These are phyloP conservation scores for Trypoxylus dichotomus DNA, from an alignment of 1,140 invertebrate genomes.

Conservation along the genomic window DNA sequence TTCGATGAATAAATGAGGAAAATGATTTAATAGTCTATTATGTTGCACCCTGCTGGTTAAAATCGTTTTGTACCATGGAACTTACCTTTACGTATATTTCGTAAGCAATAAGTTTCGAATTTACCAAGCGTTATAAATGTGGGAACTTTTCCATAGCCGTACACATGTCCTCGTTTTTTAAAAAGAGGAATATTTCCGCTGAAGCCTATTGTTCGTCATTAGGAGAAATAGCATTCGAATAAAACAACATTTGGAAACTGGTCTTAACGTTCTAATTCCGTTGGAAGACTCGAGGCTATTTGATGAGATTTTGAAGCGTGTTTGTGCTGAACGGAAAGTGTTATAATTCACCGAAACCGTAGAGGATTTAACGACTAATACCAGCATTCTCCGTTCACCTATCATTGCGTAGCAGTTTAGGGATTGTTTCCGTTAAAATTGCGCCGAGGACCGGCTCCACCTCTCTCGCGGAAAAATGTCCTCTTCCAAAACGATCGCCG, in stretches of 20 bases:
- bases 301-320: not conserved
- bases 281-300: not conserved
- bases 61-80: not conserved
- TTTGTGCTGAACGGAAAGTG: not conserved
- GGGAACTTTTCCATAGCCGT: not conserved
- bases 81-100: not conserved
- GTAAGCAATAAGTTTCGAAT: not conserved
- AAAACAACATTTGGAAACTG: not conserved
- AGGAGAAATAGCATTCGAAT: not conserved
- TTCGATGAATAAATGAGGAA: too few relatives aligned
- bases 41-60: not conserved
- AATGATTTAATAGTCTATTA: too few relatives aligned
- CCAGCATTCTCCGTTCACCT: not conserved
- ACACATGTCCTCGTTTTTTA: not conserved
- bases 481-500: conserved; percentile 8
- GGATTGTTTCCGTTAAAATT: not conserved
- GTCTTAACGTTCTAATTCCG: not conserved
- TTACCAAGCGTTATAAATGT: not conserved
- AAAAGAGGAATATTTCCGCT: not conserved
- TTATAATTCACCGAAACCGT: not conserved
- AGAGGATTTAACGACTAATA: not conserved
- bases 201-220: not conserved
- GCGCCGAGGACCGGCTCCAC: not conserved
- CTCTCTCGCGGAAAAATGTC: not conserved
- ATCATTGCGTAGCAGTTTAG: not conserved